phyloP scores from a whole-genome alignment of 2,113 vertebrate species.

The Phodopus roborovskii region DNA sequence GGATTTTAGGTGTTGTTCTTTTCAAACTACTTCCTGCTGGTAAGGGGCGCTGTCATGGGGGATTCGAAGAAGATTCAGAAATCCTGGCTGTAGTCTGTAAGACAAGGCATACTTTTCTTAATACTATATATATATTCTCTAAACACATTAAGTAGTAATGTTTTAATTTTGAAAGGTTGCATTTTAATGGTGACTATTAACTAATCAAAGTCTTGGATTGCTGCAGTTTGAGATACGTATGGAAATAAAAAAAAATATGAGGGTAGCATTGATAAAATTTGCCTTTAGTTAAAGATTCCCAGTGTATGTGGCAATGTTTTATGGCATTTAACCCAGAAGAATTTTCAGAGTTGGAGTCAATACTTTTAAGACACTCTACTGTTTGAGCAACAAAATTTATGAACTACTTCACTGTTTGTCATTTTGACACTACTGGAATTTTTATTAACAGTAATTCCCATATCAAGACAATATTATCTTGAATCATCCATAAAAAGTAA shows the following conservation, averaged over 20 bases:
- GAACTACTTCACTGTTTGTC: neutral
- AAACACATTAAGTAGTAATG: neutral
- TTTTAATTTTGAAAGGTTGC: neutral
- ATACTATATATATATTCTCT: neutral
- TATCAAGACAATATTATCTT: neutral
- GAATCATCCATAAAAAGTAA: neutral
- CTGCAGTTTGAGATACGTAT: neutral
- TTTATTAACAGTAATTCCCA: neutral
- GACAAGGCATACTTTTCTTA: too few species aligned
- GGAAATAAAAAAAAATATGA: neutral
- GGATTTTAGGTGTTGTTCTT: too few species aligned
- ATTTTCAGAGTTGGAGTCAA: neutral
- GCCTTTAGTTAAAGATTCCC: neutral
- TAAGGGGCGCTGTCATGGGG: too few species aligned
- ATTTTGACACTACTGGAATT: neutral
- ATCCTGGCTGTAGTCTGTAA: too few species aligned
- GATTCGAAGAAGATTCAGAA: too few species aligned
- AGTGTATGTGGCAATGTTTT: neutral
- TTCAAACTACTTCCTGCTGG: too few species aligned
- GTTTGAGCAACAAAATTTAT: neutral
- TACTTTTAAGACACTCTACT: neutral
- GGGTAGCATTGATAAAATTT: neutral
- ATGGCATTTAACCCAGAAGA: neutral
- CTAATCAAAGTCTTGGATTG: neutral
- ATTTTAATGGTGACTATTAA: neutral